Percentiles rank a stretch among this genome's conserved stretches.
Evolutionary conservation across 2,797 vertebrate genomes (phyloP).

Genomic region (Enoplosus armatus): DNA sequence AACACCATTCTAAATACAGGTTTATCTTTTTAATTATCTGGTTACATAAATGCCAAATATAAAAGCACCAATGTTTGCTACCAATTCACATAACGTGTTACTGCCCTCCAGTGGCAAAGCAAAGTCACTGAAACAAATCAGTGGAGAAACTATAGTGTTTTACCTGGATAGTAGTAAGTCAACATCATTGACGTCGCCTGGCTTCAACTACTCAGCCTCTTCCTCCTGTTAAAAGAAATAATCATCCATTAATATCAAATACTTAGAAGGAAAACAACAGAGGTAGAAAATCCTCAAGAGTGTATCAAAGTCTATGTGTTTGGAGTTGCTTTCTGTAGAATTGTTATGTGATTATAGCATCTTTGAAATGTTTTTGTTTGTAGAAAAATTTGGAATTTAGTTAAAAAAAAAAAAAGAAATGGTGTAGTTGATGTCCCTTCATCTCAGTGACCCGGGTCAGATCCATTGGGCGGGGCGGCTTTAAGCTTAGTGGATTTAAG

Average conservation of each 20-base stretch:
- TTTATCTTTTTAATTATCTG: constrained; percentile 61
- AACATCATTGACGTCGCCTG: constrained; percentile 40
- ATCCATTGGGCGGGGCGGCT: not conserved
- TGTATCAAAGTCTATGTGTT: not conserved
- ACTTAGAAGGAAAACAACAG: not conserved
- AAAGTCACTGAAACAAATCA: not conserved
- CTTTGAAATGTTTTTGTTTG: not conserved
- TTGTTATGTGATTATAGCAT: not conserved
- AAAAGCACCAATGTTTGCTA: constrained; percentile 10
- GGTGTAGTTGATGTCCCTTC: too few relatives aligned
- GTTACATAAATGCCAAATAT: constrained; percentile 46
- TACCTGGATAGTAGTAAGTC: constrained; percentile 73
- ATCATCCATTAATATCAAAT: constrained; percentile 28
- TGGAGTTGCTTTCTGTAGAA: not conserved
- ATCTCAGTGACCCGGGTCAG: not conserved
- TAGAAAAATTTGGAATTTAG: too few relatives aligned
- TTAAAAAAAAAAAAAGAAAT: too few relatives aligned
- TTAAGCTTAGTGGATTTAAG: constrained; percentile 19
- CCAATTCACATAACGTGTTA: constrained; percentile 41
- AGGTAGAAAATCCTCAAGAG: not conserved
- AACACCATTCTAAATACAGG: constrained; percentile 23
- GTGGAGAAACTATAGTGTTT: not conserved
- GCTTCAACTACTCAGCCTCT: constrained; percentile 76
- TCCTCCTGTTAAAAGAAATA: constrained; percentile 77
- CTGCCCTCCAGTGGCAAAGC: constrained; percentile 77